Conservation (phyloP, 2,888 invertebrate genomes). For the Torymus texanus region DNA sequence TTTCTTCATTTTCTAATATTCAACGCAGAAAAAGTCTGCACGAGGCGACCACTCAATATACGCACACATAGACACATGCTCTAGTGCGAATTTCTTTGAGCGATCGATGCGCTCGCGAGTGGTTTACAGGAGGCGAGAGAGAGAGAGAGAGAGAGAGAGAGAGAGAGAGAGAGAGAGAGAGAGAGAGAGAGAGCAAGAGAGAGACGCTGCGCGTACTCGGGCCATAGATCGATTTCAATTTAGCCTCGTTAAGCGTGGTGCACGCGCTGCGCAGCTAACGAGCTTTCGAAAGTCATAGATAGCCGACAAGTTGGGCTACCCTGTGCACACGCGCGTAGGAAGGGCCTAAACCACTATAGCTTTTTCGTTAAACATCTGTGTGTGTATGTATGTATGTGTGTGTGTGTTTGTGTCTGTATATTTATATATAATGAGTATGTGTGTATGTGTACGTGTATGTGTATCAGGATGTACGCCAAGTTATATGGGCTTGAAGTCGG, state of each 20-base stretch:
- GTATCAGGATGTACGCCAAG: too few species aligned
- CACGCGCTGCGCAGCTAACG: constrained; percentile 71
- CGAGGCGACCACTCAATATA: too few species aligned
- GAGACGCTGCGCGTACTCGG: not conserved
- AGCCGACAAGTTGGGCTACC: constrained; percentile 71
- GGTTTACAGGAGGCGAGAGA: too few species aligned
- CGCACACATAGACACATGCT: too few species aligned
- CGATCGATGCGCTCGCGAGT: not conserved
- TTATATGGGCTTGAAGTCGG: not conserved
- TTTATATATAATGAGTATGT: not conserved
- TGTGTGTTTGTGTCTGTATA: not conserved
- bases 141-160: too few species aligned
- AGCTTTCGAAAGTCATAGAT: constrained; percentile 74
- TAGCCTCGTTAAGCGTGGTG: constrained; percentile 70
- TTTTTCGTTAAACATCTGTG: not conserved
- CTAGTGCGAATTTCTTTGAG: too few species aligned
- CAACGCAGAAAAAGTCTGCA: too few species aligned
- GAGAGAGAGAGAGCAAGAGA: too few species aligned
- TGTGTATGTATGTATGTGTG: not conserved
- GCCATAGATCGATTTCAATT: constrained; percentile 73
- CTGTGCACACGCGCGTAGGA: constrained; percentile 34
- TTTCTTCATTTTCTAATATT: too few species aligned
- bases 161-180: too few species aligned
- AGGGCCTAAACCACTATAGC: not conserved
- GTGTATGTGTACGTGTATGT: not conserved